Conservation (phyloP, 2,888 invertebrate species). For the Mechanitis mazaeus region DNA sequence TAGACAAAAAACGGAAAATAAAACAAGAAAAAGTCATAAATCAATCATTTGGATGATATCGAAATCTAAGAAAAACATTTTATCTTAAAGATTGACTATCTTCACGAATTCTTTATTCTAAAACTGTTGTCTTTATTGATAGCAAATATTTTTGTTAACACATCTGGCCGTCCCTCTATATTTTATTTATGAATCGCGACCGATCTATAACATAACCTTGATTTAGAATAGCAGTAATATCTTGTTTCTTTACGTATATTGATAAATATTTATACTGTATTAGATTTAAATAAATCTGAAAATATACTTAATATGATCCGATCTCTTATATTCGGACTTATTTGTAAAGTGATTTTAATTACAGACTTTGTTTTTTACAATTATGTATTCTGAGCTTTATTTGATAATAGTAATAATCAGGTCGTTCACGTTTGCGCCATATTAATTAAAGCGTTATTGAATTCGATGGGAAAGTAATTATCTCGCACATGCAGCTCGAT, state of each 20-base stretch:
- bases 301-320: conserved; percentile 1
- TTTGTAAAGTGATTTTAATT: conserved; percentile 8
- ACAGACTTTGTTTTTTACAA: conserved; percentile 10
- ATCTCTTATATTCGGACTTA: background rate
- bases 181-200: conserved; percentile 50
- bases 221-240: conserved; percentile 38
- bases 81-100: conserved; percentile 29
- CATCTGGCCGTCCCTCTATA: conserved; percentile 44
- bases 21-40: conserved; percentile 6
- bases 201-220: conserved; percentile 45
- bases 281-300: conserved; percentile 4
- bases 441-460: conserved; percentile 55
- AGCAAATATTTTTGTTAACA: conserved; percentile 38
- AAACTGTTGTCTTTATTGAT: conserved; percentile 39
- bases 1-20: background rate
- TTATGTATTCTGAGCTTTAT: conserved; percentile 16
- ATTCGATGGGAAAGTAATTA: conserved; percentile 52
- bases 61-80: conserved; percentile 10
- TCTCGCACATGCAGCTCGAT: conserved; percentile 43
- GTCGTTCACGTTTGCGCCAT: conserved; percentile 30
- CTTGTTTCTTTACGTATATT: conserved; percentile 33
- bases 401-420: conserved; percentile 33
- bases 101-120: conserved; percentile 43
- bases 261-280: conserved; percentile 26
- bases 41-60: conserved; percentile 11